Evolutionary conservation across 2,888 invertebrate species (phyloP), one percentile per base, ranked within the genome.

Genomic region (Ditylenchus weischeri): DNA sequence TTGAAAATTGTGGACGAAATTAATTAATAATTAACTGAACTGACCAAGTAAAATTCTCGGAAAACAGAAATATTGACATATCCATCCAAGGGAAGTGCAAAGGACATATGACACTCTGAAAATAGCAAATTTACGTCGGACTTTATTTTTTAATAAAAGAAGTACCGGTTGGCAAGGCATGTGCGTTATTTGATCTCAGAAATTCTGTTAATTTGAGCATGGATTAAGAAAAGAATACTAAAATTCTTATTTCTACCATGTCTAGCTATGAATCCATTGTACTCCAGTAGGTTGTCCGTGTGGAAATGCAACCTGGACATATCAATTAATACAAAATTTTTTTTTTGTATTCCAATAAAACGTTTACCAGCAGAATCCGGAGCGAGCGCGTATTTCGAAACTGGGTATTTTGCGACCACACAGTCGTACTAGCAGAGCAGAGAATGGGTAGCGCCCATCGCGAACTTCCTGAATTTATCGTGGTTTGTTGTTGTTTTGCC

Each of bases 391-490:
- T 21, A 82, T 74, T 38, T 75, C 75, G 13, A 62, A 64, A 29
- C 65, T 66, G 1, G 81, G 81, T 35, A 75, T 64, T 18, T 58
- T 54, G 67, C 69, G 75, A 10, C 82, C 82, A 68, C 82, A 82
- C 59, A 76, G 78, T 50, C 76, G 75, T 10, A 77, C 81, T 50
- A 84, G 72, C 10, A 81, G 71, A 21, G 80, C 82, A 2, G 83
- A 83, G 66, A 83, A 84, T 36, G 83, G 83, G 73, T 85, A 86
- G 0, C 84, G 84, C 1, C 86, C 86, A 73, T 86, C 85, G 21
- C 85, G 79, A 43, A 86, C 79, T 68, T 86, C 86, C 70, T 86
- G 76, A 71, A 78, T 43, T 43, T 43, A 84, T 72, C 84, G 84
- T 66, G 79, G 38, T 29, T 18, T 50, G 10, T 19, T n/a, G n/a